A percentile compares a stretch with the other conserved stretches of the same genome.
These are phyloP conservation scores for Spilarctia lutea DNA, from an alignment of 2,888 invertebrate species.

Conservation along the genomic window DNA sequence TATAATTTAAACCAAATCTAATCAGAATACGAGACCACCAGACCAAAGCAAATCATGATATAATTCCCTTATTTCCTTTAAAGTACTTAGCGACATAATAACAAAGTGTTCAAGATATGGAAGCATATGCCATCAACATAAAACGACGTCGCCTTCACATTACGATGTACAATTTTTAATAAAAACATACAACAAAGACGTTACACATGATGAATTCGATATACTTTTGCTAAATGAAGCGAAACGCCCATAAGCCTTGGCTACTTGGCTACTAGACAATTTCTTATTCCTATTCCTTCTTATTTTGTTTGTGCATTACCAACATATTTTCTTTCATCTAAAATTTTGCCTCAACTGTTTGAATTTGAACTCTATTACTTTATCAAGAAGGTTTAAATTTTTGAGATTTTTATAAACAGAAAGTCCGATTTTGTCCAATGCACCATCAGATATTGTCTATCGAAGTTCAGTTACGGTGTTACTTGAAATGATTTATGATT, in stretches of 20 bases:
- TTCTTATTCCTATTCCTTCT: conserved; percentile 64
- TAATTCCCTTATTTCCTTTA: conserved; percentile 49
- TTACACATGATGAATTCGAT: conserved; percentile 80
- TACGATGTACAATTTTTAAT: conserved; percentile 67
- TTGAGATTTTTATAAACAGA: conserved; percentile 17
- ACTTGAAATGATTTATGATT: conserved; percentile 75
- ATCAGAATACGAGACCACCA: conserved; percentile 37
- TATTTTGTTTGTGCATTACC: conserved; percentile 64
- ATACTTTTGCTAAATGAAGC: conserved; percentile 86
- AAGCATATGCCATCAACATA: conserved; percentile 55
- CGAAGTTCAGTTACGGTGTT: conserved; percentile 67
- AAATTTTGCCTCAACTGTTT: conserved; percentile 28
- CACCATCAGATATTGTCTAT: conserved; percentile 72
- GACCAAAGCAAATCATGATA: conserved; percentile 38
- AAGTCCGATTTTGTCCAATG: conserved; percentile 41
- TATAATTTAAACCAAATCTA: conserved; percentile 34
- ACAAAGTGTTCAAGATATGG: conserved; percentile 37
- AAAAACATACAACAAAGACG: conserved; percentile 72
- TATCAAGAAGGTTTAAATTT: conserved; percentile 13
- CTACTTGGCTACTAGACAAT: conserved; percentile 57
- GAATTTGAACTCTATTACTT: conserved; percentile 49
- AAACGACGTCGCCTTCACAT: conserved; percentile 58
- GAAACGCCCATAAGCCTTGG: conserved; percentile 72
- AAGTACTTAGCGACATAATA: conserved; percentile 48
- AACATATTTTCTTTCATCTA: conserved; percentile 45